These are phyloP conservation scores for Stichodactyla mertensii DNA, from an alignment of 64 coral and sea anemone species.

Conservation along the genomic window DNA sequence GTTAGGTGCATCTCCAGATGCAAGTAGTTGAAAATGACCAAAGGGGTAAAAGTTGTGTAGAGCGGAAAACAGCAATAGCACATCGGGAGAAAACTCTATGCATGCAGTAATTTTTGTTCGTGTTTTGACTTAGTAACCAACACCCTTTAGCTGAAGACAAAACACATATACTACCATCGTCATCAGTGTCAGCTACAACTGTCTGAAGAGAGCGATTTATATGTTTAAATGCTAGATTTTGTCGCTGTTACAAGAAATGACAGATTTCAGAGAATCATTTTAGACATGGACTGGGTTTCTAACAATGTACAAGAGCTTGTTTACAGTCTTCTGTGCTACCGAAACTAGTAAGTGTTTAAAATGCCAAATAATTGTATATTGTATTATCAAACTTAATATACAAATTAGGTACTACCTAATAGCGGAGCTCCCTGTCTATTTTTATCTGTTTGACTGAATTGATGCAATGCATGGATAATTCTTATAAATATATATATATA, in stretches of 20 bases:
- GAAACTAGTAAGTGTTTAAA: conserved; percentile 20
- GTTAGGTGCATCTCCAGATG: conserved; percentile 56
- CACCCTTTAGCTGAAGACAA: conserved; percentile 41
- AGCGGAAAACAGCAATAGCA: conserved; percentile 41
- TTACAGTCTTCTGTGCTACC: conserved; percentile 54
- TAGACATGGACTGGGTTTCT: conserved; percentile 58
- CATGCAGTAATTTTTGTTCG: conserved; percentile 46
- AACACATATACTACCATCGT: conserved; percentile 48
- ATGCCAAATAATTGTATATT: too few relatives aligned
- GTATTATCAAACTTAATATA: too few relatives aligned
- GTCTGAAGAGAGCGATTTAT: conserved; percentile 46
- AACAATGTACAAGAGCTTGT: conserved; percentile 60
- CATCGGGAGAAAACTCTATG: conserved; percentile 44
- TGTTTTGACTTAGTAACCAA: conserved; percentile 44
- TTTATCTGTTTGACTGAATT: too few relatives aligned
- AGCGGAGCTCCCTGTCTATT: too few relatives aligned
- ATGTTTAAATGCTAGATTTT: conserved; percentile 58
- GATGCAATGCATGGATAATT: too few relatives aligned
- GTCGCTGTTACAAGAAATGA: conserved; percentile 51
- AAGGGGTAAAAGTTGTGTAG: conserved; percentile 19
- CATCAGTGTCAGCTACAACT: conserved; percentile 40
- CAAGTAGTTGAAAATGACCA: conserved; percentile 30
- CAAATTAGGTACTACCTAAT: too few relatives aligned
- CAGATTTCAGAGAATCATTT: conserved; percentile 55
- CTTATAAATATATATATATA: too few relatives aligned